Conservation (phyloP, 2,797 vertebrate genomes). For the Psittacula echo region DNA sequence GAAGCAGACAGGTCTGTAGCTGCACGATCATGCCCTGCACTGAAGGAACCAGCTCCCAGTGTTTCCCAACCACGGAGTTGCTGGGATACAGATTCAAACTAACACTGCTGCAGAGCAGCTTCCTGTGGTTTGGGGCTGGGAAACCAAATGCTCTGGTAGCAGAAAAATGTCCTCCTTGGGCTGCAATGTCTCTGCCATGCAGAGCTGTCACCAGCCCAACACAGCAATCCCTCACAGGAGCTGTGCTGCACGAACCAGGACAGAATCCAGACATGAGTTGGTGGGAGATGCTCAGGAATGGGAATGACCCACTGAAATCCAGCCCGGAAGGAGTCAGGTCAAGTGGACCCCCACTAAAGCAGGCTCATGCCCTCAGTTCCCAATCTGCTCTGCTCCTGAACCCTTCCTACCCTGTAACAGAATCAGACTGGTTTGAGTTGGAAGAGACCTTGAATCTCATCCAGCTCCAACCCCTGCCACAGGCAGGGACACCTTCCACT, state of each 20-base stretch:
- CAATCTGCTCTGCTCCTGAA: background rate
- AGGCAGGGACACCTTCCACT: no score
- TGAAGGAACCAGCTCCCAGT: rapidly evolving
- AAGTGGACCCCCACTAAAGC: background rate
- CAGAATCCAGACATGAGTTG: background rate
- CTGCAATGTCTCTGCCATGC: background rate
- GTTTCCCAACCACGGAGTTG: rapidly evolving
- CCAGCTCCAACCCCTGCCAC: no score
- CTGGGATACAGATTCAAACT: background rate
- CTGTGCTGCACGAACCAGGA: background rate
- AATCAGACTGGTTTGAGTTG: no score
- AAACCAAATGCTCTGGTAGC: background rate
- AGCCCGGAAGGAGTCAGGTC: background rate
- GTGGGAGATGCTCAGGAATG: background rate
- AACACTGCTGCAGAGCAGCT: background rate
- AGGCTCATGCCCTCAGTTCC: background rate
- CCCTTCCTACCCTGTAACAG: no score
- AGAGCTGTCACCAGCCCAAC: background rate
- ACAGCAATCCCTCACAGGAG: background rate
- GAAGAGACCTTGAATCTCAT: no score
- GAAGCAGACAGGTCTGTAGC: background rate
- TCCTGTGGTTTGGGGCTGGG: background rate
- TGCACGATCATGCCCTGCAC: rapidly evolving
- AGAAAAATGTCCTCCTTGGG: background rate
- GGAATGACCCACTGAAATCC: background rate